A percentile compares a stretch with the other conserved stretches of the same genome.
phyloP scores from a whole-genome alignment of 2,888 invertebrate genomes.

The Abrostola triplasia region DNA sequence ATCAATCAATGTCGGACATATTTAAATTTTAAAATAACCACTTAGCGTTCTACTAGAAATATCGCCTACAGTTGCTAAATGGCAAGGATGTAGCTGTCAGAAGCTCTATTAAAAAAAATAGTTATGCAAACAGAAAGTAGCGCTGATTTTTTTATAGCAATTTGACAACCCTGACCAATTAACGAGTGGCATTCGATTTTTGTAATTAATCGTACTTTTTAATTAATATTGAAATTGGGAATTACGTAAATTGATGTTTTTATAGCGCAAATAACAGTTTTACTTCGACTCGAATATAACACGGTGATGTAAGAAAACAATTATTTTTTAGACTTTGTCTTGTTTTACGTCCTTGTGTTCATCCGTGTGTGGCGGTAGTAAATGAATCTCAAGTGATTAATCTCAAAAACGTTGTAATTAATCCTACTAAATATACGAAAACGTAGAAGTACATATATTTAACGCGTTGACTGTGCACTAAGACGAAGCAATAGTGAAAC shows the following conservation, averaged over 20 bases:
- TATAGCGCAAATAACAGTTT: conserved; percentile 10
- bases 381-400: conserved; percentile 9
- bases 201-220: conserved; percentile 8
- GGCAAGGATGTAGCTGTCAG: conserved; percentile 25
- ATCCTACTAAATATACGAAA: no score
- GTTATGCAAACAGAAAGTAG: neutral
- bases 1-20: conserved; percentile 32
- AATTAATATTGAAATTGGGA: conserved; percentile 24
- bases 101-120: conserved; percentile 1
- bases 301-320: conserved; percentile 32
- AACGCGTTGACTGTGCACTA: no score
- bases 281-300: conserved; percentile 12
- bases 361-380: conserved; percentile 31
- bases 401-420: neutral
- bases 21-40: conserved; percentile 27
- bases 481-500: no score
- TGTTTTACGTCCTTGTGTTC: conserved; percentile 43
- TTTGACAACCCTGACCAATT: conserved; percentile 33
- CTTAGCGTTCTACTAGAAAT: conserved; percentile 15
- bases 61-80: conserved; percentile 25
- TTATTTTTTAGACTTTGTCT: conserved; percentile 40
- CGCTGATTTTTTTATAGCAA: neutral
- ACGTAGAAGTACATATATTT: no score
- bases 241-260: conserved; percentile 17
- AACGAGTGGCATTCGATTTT: conserved; percentile 26